A percentile compares a stretch with the other conserved stretches of the same genome.
phyloP scores from a whole-genome alignment of 23 tunicate genomes.

The Clavelina lepadiformis region DNA sequence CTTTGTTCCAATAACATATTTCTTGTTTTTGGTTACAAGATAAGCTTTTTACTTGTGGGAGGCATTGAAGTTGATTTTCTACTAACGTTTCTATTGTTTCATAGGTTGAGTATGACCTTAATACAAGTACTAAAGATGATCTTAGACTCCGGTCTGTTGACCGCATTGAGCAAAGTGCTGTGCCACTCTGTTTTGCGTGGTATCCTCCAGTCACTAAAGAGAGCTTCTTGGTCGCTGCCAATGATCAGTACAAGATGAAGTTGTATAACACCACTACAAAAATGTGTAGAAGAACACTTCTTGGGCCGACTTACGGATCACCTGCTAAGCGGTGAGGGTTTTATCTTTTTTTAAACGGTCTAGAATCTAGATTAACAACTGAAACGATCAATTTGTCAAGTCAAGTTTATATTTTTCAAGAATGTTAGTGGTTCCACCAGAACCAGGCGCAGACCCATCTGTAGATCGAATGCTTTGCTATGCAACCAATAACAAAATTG shows the following conservation, averaged over 20 bases:
- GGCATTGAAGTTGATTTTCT: no score
- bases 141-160: conserved; percentile 49
- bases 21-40: no score
- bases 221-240: conserved; percentile 63
- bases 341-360: background rate
- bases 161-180: conserved; percentile 83
- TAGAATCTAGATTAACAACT: background rate
- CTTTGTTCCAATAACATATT: no score
- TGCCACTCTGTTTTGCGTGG: conserved; percentile 75
- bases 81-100: no score
- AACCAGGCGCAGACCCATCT: conserved; percentile 22
- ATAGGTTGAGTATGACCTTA: conserved; percentile 87
- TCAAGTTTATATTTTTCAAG: conserved; percentile 9
- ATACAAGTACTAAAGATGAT: conserved; percentile 57
- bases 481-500: conserved; percentile 68
- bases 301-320: conserved; percentile 85
- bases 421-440: conserved; percentile 35
- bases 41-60: no score
- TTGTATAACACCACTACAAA: conserved; percentile 90
- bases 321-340: conserved; percentile 37
- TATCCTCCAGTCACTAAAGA: conserved; percentile 80
- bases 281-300: conserved; percentile 82
- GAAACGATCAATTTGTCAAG: background rate
- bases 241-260: conserved; percentile 86
- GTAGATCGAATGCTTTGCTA: conserved; percentile 44